phyloP scores from a whole-genome alignment of 2,888 invertebrate genomes.

The Pristionchus japonicus region DNA sequence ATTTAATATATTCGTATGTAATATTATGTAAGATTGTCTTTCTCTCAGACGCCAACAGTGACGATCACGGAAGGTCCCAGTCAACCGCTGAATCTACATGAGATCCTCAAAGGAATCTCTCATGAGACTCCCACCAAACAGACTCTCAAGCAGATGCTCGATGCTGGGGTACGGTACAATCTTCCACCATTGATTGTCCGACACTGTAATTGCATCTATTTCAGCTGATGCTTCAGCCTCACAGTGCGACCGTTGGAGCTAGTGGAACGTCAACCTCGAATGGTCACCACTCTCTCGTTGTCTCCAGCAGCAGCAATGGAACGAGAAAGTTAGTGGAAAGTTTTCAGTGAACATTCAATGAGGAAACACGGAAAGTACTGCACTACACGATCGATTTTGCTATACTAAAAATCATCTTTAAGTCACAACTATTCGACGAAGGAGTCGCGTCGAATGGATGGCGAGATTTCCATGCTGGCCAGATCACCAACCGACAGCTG shows the following conservation, averaged over 20 bases:
- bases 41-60: neutral
- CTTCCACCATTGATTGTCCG: too few species aligned
- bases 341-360: neutral
- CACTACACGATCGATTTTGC: neutral
- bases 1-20: neutral
- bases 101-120: neutral
- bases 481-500: neutral
- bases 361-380: too few species aligned
- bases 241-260: neutral
- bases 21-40: too few species aligned
- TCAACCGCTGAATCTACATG: conserved; percentile 8
- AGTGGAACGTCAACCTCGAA: neutral
- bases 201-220: too few species aligned
- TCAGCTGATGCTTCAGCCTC: neutral
- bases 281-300: neutral
- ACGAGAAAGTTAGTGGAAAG: neutral
- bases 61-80: conserved; percentile 21
- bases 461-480: neutral
- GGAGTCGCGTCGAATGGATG: neutral
- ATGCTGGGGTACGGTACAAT: conserved; percentile 3
- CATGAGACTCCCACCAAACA: neutral
- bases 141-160: neutral
- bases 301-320: neutral
- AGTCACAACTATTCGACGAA: neutral
- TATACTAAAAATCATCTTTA: neutral